Evolutionary conservation across 2,797 vertebrate genomes (phyloP), one percentile per base, ranked within the genome.

Genomic region (Cryptoblepharus egeriae): DNA sequence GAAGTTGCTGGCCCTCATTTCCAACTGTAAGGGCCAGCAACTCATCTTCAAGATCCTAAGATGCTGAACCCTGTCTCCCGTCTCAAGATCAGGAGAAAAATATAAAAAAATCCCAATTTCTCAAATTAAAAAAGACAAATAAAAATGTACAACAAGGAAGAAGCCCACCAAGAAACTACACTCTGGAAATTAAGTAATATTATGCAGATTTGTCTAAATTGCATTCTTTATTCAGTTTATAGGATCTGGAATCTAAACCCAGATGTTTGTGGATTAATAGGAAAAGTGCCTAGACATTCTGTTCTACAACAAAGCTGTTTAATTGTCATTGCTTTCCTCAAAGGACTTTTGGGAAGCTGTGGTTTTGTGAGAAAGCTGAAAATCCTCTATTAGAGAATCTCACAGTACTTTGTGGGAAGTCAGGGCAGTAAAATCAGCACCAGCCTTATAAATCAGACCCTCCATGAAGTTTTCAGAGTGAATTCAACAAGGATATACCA

Each of bases 301-400:
- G 9, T 11, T 61, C 35, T 61, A 61, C 42, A 32, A 80, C 42
- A 32, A 49, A 35, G 11, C 28, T 16, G 12, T 28, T 68, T 78
- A 26, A 57, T 20, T 57, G 26, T 72, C 9, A 52, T n/a, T 26
- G 5, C 45, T 60, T 39, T 22, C 30, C 24, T 4, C 28, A 49
- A 49, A n/a, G 28, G 30, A 63, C 4, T n/a, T 57, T 35, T n/a
- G 26, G 58, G 28, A 75, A 42, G 13, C 37, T 26, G 58, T 58
- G 16, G 24, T 77, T 35, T 82, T 85, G 81, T 16, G 71, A 61
- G 76, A 60, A 71, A 80, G n/a, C 55, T 45, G 30, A 58, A 77
- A 58, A 49, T 1, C 63, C 57, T 83, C 42, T 76, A 82, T 45
- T 35, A 75, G 71, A 49, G 30, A 72, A 72, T 52, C 6, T 55